A percentile compares a stretch with the other conserved stretches of the same genome.
These are phyloP conservation scores for Loripinus fragilis DNA, from an alignment of 2,888 invertebrate genomes.

Conservation along the genomic window DNA sequence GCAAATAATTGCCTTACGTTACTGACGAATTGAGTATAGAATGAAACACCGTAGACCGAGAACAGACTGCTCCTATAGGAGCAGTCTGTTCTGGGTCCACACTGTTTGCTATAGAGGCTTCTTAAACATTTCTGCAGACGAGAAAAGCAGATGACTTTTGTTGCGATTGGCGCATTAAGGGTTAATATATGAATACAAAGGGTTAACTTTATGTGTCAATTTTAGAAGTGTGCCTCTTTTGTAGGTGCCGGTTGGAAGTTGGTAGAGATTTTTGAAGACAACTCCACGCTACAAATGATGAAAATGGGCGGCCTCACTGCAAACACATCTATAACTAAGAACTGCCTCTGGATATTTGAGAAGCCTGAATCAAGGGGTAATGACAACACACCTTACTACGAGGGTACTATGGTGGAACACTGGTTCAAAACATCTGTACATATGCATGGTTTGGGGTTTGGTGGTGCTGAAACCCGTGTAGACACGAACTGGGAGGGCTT, in stretches of 20 bases:
- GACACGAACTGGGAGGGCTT: conserved; percentile 74
- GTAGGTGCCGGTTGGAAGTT: conserved; percentile 77
- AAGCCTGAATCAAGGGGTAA: conserved; percentile 71
- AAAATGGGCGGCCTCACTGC: conserved; percentile 38
- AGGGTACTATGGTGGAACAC: conserved; percentile 77
- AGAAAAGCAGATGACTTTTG: too few species aligned
- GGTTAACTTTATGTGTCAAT: too few species aligned
- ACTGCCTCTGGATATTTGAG: conserved; percentile 80
- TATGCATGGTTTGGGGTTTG: conserved; percentile 51
- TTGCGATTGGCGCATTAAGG: too few species aligned
- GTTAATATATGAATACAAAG: too few species aligned
- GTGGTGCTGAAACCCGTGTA: conserved; percentile 40
- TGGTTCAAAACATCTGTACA: conserved; percentile 63
- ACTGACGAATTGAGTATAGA: too few species aligned
- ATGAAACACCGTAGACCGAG: too few species aligned
- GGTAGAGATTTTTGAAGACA: conserved; percentile 78
- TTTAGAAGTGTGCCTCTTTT: too few species aligned
- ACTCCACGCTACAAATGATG: conserved; percentile 21
- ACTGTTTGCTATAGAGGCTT: too few species aligned
- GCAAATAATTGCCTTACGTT: too few species aligned
- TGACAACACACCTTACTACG: conserved; percentile 75
- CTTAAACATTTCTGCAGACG: too few species aligned
- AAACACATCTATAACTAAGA: conserved; percentile 47
- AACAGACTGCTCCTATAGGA: too few species aligned
- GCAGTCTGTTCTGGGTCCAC: too few species aligned